Base-by-base conservation (phyloP, 1,140 invertebrate genomes). In the Mactra quadrangularis region DNA sequence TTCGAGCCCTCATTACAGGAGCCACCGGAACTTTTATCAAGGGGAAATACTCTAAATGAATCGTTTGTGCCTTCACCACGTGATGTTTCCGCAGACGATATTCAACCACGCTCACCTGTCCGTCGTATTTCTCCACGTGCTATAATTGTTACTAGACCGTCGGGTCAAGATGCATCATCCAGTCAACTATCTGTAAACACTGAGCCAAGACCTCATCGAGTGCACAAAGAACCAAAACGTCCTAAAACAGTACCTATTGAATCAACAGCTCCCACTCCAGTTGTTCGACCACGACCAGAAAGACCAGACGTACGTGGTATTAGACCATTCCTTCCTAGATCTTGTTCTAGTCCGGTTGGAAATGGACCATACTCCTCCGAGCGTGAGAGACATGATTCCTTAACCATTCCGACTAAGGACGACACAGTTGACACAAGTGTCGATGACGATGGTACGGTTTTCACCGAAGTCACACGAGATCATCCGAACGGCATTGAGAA, bases 201-300 rank as follows among this genome's bases (percentile, higher is more conserved):
- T 1, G 72, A 75, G 6, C 52, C 19, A 25, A 60, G 50, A n/a
- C 62, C 45, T 17, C 77, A 60, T 3, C 77, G 77, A 2, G n/a
- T 41, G 1, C 64, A 64, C 9, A 79, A 79, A 70, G 59, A 79
- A 33, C 77, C 77, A 27, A 79, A 79, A 38, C 47, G 77, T 15
- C 77, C 77, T 13, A 68, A 66, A 47, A 79, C 77, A 1, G 77
- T 79, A 13, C 77, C 77, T 25, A 79, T 79, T 25, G 77, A 79
- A 59, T 79, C 77, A 3, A 70, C 62, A n/a, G 52, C 64, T n/a
- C 77, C 77, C 27, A 79, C 77, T 0, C 77, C 77, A 17, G 62
- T 81, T 1, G 77, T 81, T 22, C 77, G 77, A 15, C 77, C 77
- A 4, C 47, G 77, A n/a, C 60, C 77, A n/a, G 77, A 81, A 45